Evolutionary conservation across 2,113 vertebrate genomes (phyloP).

Genomic region (Bufo gargarizans): DNA sequence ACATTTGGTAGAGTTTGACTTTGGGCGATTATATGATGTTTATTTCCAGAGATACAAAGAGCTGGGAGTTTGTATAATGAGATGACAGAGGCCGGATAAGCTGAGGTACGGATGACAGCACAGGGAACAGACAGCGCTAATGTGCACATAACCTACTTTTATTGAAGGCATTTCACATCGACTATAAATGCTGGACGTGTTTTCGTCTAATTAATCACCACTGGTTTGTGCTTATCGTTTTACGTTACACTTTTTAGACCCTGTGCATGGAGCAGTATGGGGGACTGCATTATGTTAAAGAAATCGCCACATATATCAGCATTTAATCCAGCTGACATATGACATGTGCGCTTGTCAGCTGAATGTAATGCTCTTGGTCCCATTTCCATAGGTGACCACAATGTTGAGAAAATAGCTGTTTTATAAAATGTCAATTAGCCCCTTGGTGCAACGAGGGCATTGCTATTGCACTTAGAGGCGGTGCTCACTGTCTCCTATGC

Average conservation of each 20-base stretch:
- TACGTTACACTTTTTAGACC: background rate
- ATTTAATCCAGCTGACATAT: no score
- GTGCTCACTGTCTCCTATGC: no score
- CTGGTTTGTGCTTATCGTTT: background rate
- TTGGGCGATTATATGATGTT: background rate
- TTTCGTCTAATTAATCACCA: background rate
- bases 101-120: slow-evolving; percentile 10
- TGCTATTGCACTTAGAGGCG: no score
- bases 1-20: background rate
- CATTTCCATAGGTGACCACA: no score
- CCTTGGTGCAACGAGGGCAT: no score
- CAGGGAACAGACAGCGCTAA: background rate
- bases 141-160: slow-evolving; percentile 1
- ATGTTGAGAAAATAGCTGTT: no score
- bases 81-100: background rate
- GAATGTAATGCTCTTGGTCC: no score
- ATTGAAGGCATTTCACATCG: no score
- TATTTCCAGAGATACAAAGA: background rate
- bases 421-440: no score
- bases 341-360: no score
- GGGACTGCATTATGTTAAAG: no score
- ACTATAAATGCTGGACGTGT: background rate
- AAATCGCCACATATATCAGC: no score
- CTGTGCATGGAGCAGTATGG: background rate
- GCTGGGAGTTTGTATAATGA: background rate